These are phyloP conservation scores for Holacanthella duospinosa DNA, from an alignment of 2,888 invertebrate species.

Conservation along the genomic window DNA sequence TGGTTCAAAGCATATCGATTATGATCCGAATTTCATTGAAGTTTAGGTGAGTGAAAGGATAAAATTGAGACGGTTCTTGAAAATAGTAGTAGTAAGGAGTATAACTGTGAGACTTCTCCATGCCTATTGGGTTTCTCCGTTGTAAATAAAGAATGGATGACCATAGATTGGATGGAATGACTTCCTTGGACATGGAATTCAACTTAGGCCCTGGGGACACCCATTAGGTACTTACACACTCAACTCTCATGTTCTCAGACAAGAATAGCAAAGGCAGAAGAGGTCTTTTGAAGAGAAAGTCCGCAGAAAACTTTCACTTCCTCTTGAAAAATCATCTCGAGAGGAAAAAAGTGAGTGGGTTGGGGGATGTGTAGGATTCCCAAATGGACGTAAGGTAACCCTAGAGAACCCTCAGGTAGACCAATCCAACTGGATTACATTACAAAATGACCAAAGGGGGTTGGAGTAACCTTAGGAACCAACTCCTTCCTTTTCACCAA, in stretches of 20 bases:
- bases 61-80: background rate
- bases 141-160: constrained; percentile 5
- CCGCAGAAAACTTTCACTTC: too few species aligned
- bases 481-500: background rate
- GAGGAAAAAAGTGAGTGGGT: too few species aligned
- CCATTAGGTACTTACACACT: background rate
- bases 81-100: background rate
- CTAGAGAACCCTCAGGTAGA: too few species aligned
- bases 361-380: background rate
- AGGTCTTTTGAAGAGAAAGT: background rate
- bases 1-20: background rate
- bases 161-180: constrained; percentile 1
- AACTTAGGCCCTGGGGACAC: constrained; percentile 24
- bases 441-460: too few species aligned
- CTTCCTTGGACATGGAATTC: constrained; percentile 26
- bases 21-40: background rate
- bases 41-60: background rate
- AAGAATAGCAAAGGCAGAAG: too few species aligned
- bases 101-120: too few species aligned
- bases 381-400: background rate
- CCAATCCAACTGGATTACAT: too few species aligned
- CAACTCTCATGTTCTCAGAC: background rate
- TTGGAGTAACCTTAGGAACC: too few species aligned
- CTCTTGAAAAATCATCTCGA: background rate
- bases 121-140: background rate